Base-by-base conservation (phyloP, 1,140 invertebrate species). In the Eriosoma lanigerum region DNA sequence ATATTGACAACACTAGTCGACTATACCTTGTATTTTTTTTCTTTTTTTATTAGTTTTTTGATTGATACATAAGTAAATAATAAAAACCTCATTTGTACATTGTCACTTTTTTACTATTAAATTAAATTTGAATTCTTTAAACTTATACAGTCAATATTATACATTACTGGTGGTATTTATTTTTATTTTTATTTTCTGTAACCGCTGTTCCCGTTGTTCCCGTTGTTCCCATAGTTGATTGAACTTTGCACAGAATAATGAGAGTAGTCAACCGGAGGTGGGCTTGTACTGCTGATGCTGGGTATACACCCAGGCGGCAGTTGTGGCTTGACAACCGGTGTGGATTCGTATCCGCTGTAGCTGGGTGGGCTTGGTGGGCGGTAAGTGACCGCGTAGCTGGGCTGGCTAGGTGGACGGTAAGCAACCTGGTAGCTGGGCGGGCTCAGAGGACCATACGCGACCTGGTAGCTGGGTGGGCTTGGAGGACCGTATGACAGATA, bases 81-180 rank as follows among this genome's bases (percentile, higher is more conserved):
- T 29, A n/a, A 78, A 78, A 60, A 78, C 32, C 38, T 62, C 46
- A 48, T 78, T 62, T 78, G 75, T 78, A 78, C 75, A 78, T 78
- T 78, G 56, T 78, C 44, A 78, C 24, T 78, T 78, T 78, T 78
- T 78, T 78, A 78, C 75, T 78, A 60, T 78, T 75, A 56, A 75
- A 75, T 75, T 78, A 78, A 46, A 62, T 78, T 78, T 78, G 19
- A 78, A 78, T 62, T 78, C 75, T 78, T 78, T 78, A 26, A 60
- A 78, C 38, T 78, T 60, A 78, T 6, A 58, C 12, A 78, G 21
- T 56, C 13, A 58, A 58, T 38, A 26, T 15, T 48, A 72, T 21
- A 72, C n/a, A 62, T 66, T 4, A 38, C 8, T 13, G 32, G 38
- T 68, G 38, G 64, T 68, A 17, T 46, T 46, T 24, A 24, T 68